Percentiles rank a stretch among this genome's conserved stretches.
Evolutionary conservation across 2,113 vertebrate genomes (phyloP).

Genomic region (Pachyramphus minor): DNA sequence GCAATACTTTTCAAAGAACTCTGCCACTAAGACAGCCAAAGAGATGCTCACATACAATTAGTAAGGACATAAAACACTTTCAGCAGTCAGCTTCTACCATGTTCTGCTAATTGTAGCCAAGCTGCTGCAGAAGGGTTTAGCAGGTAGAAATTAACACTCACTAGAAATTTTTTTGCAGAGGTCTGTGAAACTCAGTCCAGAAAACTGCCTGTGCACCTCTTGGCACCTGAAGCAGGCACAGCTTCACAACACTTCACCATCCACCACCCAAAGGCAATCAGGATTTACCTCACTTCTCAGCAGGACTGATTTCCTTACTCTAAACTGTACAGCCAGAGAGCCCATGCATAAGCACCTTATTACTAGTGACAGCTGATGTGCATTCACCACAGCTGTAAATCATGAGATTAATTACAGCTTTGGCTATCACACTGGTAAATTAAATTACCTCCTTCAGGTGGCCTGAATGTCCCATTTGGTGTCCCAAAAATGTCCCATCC

Average conservation of each 20-base stretch:
- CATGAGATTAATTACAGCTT: neutral
- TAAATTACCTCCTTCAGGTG: neutral
- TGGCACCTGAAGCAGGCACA: neutral
- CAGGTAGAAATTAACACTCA: neutral
- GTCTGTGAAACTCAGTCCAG: neutral
- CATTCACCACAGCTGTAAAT: neutral
- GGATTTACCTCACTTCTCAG: neutral
- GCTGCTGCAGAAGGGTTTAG: neutral
- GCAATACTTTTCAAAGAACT: neutral
- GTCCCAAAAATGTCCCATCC: neutral
- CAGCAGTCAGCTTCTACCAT: neutral
- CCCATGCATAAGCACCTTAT: neutral
- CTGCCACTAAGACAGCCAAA: neutral
- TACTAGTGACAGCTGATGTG: neutral
- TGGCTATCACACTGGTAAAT: neutral
- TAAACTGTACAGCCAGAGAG: accelerated
- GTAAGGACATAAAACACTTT: neutral
- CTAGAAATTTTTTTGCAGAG: neutral
- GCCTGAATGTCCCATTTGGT: too few species aligned
- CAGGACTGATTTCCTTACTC: neutral
- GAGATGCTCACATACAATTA: neutral
- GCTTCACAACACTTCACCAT: neutral
- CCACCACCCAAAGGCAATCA: accelerated
- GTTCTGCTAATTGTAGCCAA: neutral
- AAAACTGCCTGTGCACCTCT: neutral